Conservation (phyloP, 1,140 invertebrate genomes). For the Aethina tumida region DNA sequence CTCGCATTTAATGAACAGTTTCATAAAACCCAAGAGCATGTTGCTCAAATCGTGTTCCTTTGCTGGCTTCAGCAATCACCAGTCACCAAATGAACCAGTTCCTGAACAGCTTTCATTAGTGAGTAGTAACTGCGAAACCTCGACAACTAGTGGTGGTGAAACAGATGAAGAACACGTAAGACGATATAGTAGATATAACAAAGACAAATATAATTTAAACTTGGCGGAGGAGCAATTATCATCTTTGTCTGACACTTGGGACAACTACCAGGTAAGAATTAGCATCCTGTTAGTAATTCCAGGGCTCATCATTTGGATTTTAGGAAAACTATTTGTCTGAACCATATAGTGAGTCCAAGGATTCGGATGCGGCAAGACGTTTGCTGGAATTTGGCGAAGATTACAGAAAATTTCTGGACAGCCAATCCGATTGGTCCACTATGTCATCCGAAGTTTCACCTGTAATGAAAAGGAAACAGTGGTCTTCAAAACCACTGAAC, state of each 20-base stretch:
- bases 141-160: constrained; percentile 33
- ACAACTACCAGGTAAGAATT: constrained; percentile 58
- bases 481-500: constrained; percentile 13
- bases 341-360: constrained; percentile 80
- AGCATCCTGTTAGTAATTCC: not conserved
- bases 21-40: constrained; percentile 15
- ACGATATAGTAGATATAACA: constrained; percentile 23
- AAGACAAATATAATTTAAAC: constrained; percentile 25
- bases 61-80: constrained; percentile 45
- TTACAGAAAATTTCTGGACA: constrained; percentile 79
- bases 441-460: constrained; percentile 51
- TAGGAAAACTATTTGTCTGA: constrained; percentile 88
- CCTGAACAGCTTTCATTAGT: constrained; percentile 29
- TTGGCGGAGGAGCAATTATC: constrained; percentile 51
- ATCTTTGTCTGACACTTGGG: constrained; percentile 81
- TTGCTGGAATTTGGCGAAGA: constrained; percentile 84
- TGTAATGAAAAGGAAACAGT: constrained; percentile 28
- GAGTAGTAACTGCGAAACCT: constrained; percentile 31
- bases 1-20: constrained; percentile 14
- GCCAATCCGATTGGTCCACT: constrained; percentile 70
- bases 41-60: constrained; percentile 59
- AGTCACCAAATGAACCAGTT: constrained; percentile 47
- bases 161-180: constrained; percentile 28
- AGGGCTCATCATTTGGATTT: constrained; percentile 17
- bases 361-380: constrained; percentile 70